phyloP scores from a whole-genome alignment of 2,797 vertebrate genomes.

The Chanos chanos region DNA sequence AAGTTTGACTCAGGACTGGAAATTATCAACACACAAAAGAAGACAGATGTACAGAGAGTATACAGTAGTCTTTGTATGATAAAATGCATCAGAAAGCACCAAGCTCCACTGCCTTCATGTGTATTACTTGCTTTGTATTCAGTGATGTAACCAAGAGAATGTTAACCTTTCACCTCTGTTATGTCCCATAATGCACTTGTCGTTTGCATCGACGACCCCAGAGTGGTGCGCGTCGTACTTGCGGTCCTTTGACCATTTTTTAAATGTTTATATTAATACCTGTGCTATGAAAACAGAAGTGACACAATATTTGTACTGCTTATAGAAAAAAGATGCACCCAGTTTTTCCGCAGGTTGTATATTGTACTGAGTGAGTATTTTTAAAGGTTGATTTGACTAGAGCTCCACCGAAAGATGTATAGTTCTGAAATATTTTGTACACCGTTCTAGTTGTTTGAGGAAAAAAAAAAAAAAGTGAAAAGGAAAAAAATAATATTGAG shows the following conservation, averaged over 20 bases:
- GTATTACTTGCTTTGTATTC: constrained; percentile 20
- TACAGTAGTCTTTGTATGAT: constrained; percentile 9
- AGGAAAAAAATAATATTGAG: constrained; percentile 63
- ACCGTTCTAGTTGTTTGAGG: constrained; percentile 72
- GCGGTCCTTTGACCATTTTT: constrained; percentile 45
- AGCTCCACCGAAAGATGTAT: constrained; percentile 71
- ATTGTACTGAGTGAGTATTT: constrained; percentile 66
- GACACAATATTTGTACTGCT: constrained; percentile 51
- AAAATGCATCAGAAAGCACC: background rate
- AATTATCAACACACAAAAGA: background rate
- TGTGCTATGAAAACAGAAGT: constrained; percentile 48
- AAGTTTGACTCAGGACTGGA: constrained; percentile 4
- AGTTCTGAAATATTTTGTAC: constrained; percentile 78
- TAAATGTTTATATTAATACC: constrained; percentile 47
- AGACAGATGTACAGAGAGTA: constrained; percentile 13
- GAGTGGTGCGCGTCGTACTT: constrained; percentile 48
- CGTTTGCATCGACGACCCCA: constrained; percentile 50
- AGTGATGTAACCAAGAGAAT: constrained; percentile 11
- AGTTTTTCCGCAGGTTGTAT: constrained; percentile 57
- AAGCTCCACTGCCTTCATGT: constrained; percentile 31
- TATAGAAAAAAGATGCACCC: constrained; percentile 60
- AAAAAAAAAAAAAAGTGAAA: constrained; percentile 38
- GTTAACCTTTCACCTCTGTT: constrained; percentile 43
- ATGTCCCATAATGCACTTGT: constrained; percentile 52
- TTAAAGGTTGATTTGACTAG: constrained; percentile 55